Base-by-base conservation (phyloP, 2,888 invertebrate genomes). In the Exocentrus adspersus region DNA sequence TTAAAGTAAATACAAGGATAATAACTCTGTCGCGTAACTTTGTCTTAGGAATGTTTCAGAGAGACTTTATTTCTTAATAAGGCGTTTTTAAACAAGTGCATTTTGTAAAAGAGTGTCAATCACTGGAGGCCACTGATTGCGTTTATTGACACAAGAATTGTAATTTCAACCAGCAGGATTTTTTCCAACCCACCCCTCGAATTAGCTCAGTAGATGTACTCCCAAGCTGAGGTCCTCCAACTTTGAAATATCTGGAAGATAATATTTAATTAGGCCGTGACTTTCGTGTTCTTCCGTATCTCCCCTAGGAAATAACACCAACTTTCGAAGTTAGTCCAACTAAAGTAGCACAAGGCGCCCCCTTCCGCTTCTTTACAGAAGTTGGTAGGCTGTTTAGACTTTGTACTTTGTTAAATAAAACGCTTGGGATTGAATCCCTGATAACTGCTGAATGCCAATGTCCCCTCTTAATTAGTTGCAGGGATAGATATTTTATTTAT, bases 241-340 rank as follows among this genome's bases (percentile, higher is more conserved):
- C 42, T 21, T 52, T 37, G 52, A 30, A 60, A 60, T 60, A 60
- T 60, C 60, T 32, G 53, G 30, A 37, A 60, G 59, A 60, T 60
- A 60, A 60, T 60, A 60, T 60, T 60, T 60, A 60, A 60, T 60
- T 60, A 60, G 60, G 7, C 30, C 50, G 37, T 32, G 32, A 10
- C 52, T 52, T 42, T 52, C 60, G 52, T 60, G 60, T 60, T 50
- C 60, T 53, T 52, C 46, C 28, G 51, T 59, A 67, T 67, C 64
- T 67, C 67, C 67, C 67, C 61, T 56, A 62, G 67, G 67, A 67
- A 67, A 67, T 67, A 67, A 67, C 67, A 64, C 56, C 56, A 60
- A 60, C 64, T 64, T 61, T 59, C 48, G 51, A 51, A 67, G 64
- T 67, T 51, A 56, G 48, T 41, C 50, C 53, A 57, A 52, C 56